phyloP scores from a whole-genome alignment of 2,888 invertebrate species.

The Rotaria macrura region DNA sequence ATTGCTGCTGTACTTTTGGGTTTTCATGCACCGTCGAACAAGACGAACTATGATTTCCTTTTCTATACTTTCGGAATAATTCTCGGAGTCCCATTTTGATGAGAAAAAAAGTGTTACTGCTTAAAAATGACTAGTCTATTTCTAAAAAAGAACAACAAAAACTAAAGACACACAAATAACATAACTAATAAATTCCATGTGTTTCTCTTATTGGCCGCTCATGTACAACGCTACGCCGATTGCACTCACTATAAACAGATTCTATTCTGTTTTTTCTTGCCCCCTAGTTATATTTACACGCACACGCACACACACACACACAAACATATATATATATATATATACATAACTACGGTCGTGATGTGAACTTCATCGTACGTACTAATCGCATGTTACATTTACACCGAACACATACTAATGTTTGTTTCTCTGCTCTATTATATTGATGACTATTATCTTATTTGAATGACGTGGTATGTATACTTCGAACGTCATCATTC shows the following conservation, averaged over 20 bases:
- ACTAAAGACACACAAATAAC: not conserved
- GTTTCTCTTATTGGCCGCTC: too few relatives aligned
- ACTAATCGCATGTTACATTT: not conserved
- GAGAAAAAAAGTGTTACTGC: not conserved
- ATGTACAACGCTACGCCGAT: too few relatives aligned
- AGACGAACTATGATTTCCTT: not conserved
- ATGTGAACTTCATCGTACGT: not conserved
- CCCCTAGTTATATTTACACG: too few relatives aligned
- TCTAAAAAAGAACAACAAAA: not conserved
- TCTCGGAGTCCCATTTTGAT: not conserved
- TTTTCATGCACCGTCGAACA: not conserved
- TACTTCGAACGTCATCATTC: not conserved
- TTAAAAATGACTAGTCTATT: not conserved
- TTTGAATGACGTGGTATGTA: not conserved
- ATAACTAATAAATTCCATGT: too few relatives aligned
- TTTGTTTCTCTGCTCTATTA: not conserved
- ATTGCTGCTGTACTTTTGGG: not conserved
- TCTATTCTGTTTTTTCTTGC: too few relatives aligned
- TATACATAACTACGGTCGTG: not conserved
- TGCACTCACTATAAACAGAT: too few relatives aligned
- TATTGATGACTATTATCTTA: not conserved
- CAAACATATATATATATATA: too few relatives aligned
- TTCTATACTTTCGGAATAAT: not conserved
- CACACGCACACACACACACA: too few relatives aligned
- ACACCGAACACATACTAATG: not conserved